Base-by-base conservation (phyloP, 1,140 invertebrate species). In the Trigoniulus corallinus region DNA sequence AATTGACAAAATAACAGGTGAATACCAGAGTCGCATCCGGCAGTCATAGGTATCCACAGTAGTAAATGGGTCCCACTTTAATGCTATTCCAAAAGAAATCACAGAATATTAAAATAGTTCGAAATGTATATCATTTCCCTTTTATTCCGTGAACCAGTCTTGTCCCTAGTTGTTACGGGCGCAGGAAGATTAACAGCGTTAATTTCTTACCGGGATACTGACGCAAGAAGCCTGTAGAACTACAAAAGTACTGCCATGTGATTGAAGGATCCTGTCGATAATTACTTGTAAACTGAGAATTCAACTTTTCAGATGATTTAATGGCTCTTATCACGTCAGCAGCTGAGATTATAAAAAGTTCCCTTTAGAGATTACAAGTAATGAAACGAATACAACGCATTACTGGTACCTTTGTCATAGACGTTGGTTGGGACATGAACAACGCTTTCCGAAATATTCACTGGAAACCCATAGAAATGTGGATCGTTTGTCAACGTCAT, bases 241-340 rank as follows among this genome's bases (percentile, higher is more conserved):
- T 91, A 12, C 91, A 88, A 67, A 97, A 97, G 65, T 93, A 97
- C 68, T 98, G 94, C 88, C 88, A 97, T 1, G 82, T 80, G 4
- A 97, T 67, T 0, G 86, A 82, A 1, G 84, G 82, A 73, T 97
- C 88, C 1, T 79, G 74, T 46, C 80, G 73, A 58, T 84, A 84
- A 67, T 97, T 97, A 57, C 82, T 76, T 53, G 70, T 73, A 64
- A 96, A 98, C 1, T 81, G 76, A 23, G 82, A 70, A 63, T 94
- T 87, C 25, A 98, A 68, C 2, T 68, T 67, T 62, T 84, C 81
- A 0, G 88, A 88, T 88, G 88, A 95, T 59, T 78, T 69, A 46
- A 95, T 85, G 1, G 81, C 79, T 58, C 81, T 78, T 34, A 76
- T 55, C 0, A 85, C 77, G 22, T 74, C 66, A 0, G 66, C 65